Evolutionary conservation across 2,113 vertebrate genomes (phyloP), one percentile per base, ranked within the genome.

Genomic region (Peucedramus taeniatus): DNA sequence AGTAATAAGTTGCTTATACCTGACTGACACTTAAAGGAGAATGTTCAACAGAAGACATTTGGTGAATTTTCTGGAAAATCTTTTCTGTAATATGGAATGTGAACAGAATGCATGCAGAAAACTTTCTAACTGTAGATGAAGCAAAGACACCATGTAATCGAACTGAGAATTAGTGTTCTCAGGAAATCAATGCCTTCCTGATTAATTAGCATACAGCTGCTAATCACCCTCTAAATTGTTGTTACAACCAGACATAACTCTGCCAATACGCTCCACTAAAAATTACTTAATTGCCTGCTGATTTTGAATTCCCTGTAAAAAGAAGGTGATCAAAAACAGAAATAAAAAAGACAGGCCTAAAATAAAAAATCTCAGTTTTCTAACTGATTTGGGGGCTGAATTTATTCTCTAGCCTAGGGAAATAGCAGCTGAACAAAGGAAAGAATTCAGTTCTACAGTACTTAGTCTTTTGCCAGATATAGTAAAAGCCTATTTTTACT

Each of bases 151-250:
- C 83, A 93, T 87, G 94, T 68, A 98, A 93, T 81, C 66, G 69
- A 92, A 97, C 85, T 83, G 85, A 97, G 92, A 95, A 97, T 96
- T 95, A 97, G 90, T 96, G 96, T 96, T 97, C 91, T 93, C 95
- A 96, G 94, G 90, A 98, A 97, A 94, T 95, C 69, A 50, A 95
- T 91, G 80, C 44, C 79, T 94, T 95, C 92, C 80, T 69, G 90
- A 64, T 86, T 74, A 77, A 98, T 98, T 98, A 97, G 96, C 96
- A 98, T 97, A 97, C 98, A 98, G 97, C 97, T 98, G 96, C 95
- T 97, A 95, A 97, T 97, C 96, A 96, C 78, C 63, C 95, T 95
- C 82, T 94, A 94, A 97, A 97, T 95, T 94, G 50, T 86, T 94
- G 69, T 78, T 84, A 89, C 66, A 91, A 91, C 57, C 87, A 97